Base-by-base conservation (phyloP, 2,888 invertebrate species). In the Synergus japonicus region DNA sequence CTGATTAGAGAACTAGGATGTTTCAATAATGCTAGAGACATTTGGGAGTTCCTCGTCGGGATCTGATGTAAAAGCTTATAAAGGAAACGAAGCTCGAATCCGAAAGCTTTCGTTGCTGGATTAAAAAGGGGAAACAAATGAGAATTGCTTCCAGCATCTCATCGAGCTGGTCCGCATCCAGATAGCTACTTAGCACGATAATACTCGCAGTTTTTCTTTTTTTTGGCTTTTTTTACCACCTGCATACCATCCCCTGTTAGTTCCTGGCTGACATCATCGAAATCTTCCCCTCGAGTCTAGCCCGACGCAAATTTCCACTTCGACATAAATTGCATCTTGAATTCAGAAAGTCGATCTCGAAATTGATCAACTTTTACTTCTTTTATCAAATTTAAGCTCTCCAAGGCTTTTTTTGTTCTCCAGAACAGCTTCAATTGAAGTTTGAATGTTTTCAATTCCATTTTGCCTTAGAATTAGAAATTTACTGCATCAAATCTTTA, bases 61-160 rank as follows among this genome's bases (percentile, higher is more conserved):
- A 60, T 46, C 49, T 54, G 49, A 54, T 46, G 67, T 43, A 44
- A 66, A 43, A 43, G 79, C 76, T 76, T 65, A 76, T 76, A 77
- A 79, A 77, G 76, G 63, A 77, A 79, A 76, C 37, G 60, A 77
- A 29, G 49, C 69, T 67, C 43, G 54, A 58, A 29, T 67, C 43
- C 15, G 43, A 78, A 67, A 66, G 54, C 65, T 46, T 43, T 63
- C 76, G 76, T 41, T 63, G 58, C 60, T 77, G 84, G 86, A 88
- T 88, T 88, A 85, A 87, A 84, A 88, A 85, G 83, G 69, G 85
- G 83, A 86, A 87, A 89, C 87, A 87, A 89, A 90, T 89, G 89
- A 88, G 87, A 87, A 89, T 88, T 78, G 88, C 89, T 88, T 82
- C 82, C 83, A 85, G 88, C 86, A 66, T 66, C 29, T 87, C 86